Percentiles rank a stretch among this genome's conserved stretches.
Conservation (phyloP, 30 jellyfish, hydroid and myxozoan genomes). For the Rhopilema esculentum region DNA sequence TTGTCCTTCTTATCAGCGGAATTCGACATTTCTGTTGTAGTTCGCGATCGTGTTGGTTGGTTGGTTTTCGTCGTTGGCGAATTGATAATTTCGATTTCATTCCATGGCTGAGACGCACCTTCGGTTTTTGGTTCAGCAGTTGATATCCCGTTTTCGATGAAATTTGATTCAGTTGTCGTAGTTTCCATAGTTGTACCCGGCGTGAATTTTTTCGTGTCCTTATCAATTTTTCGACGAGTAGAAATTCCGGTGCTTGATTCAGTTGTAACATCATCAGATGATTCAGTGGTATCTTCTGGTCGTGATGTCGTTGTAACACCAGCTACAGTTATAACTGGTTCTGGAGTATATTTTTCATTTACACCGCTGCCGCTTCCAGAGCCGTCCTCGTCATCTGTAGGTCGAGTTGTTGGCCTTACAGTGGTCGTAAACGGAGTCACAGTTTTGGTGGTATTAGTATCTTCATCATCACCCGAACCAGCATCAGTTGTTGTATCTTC, state of each 20-base stretch:
- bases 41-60: background rate
- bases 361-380: slow-evolving; percentile 79
- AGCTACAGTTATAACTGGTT: background rate
- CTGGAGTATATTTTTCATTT: slow-evolving; percentile 2
- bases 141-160: background rate
- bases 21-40: slow-evolving; percentile 4
- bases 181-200: background rate
- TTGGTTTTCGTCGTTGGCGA: slow-evolving; percentile 1
- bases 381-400: slow-evolving; percentile 58
- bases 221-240: background rate
- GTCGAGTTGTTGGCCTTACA: slow-evolving; percentile 5
- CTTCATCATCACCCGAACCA: slow-evolving; percentile 67
- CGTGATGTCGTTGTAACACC: background rate
- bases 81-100: slow-evolving; percentile 1
- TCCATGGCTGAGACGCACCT: background rate
- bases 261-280: slow-evolving; percentile 19
- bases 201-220: background rate
- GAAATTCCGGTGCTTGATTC: slow-evolving; percentile 14
- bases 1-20: background rate
- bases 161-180: background rate
- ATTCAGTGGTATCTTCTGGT: background rate
- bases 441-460: background rate
- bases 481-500: slow-evolving; percentile 38
- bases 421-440: slow-evolving; percentile 8
- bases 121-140: background rate